Base-by-base conservation (phyloP, 2,797 vertebrate genomes). In the Danio choprae region DNA sequence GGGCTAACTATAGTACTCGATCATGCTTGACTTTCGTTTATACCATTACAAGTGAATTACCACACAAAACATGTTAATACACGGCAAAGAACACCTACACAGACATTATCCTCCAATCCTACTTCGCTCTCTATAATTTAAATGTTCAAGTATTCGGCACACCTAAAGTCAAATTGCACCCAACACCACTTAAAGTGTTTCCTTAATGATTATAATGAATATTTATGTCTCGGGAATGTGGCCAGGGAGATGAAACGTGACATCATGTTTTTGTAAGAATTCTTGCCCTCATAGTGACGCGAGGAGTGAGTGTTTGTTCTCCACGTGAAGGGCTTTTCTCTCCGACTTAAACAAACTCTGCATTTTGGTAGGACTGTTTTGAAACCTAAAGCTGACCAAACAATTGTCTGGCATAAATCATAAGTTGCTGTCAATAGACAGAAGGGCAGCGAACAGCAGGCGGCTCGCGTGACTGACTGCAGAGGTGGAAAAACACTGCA, bases 401-500 rank as follows among this genome's bases (percentile, higher is more conserved):
- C 83, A 87, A 84, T 43, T 60, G 53, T 63, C 59, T 40, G 36
- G 60, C 62, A 50, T 86, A 50, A 83, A 86, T 84, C 74, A 83
- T 74, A 78, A 51, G 40, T 53, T 50, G 40, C 67, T 84, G 64
- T 82, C 70, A 83, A 58, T 48, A 50, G 48, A 77, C 56, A 70
- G 75, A 20, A 51, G 60, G 73, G 80, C 55, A 70, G 77, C 72
- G 12, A 83, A 79, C 73, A 75, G 75, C 36, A 44, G 59, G 55
- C 11, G n/a, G 69, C 44, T 86, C 63, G 84, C 67, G 58, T 85
- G 80, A 84, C 80, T 85, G 71, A 77, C 81, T 88, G 50, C 84
- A 87, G 84, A 87, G 88, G 87, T 77, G 43, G 64, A 56, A 81
- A 68, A 87, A 87, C 63, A 79, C 77, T 1, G 20, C 7, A 1